These are phyloP conservation scores for Magallana angulata DNA, from an alignment of 1,140 invertebrate genomes.

Conservation along the genomic window DNA sequence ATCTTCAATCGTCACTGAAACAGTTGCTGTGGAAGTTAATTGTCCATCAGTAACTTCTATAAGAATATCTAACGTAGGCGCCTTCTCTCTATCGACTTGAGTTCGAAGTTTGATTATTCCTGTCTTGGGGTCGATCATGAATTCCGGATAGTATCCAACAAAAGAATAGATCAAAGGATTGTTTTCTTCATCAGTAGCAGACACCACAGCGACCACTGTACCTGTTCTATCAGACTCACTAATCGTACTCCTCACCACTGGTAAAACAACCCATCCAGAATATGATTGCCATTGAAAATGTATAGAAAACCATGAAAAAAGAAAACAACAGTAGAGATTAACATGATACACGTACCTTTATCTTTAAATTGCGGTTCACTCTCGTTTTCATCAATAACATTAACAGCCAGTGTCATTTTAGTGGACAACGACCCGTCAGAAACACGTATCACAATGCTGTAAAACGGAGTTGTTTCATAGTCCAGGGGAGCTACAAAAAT, in stretches of 20 bases:
- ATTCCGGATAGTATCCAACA: slow-evolving; percentile 10
- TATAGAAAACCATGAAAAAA: too few relatives aligned
- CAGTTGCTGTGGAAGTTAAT: slow-evolving; percentile 50
- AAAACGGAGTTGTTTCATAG: slow-evolving; percentile 64
- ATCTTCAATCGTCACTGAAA: slow-evolving; percentile 82
- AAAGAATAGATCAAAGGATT: not conserved
- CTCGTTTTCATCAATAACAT: slow-evolving; percentile 60
- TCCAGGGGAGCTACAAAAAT: slow-evolving; percentile 55
- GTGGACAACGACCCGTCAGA: slow-evolving; percentile 54
- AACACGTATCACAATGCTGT: slow-evolving; percentile 54
- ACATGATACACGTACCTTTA: not conserved
- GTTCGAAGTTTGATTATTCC: slow-evolving; percentile 20
- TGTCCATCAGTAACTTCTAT: slow-evolving; percentile 27
- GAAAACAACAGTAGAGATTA: too few relatives aligned
- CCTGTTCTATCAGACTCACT: slow-evolving; percentile 25
- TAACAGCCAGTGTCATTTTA: slow-evolving; percentile 54
- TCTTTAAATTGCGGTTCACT: slow-evolving; percentile 43
- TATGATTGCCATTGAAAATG: not conserved
- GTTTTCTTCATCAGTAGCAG: slow-evolving; percentile 35
- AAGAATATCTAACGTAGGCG: not conserved
- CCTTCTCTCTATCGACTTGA: slow-evolving; percentile 13
- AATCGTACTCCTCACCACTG: not conserved
- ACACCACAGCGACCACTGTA: not conserved
- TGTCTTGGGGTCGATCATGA: slow-evolving; percentile 39
- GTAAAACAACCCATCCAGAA: not conserved